Percentiles rank a stretch among this genome's conserved stretches.
phyloP scores from a whole-genome alignment of 2,888 invertebrate genomes.

The Sphaeridia pumilis region DNA sequence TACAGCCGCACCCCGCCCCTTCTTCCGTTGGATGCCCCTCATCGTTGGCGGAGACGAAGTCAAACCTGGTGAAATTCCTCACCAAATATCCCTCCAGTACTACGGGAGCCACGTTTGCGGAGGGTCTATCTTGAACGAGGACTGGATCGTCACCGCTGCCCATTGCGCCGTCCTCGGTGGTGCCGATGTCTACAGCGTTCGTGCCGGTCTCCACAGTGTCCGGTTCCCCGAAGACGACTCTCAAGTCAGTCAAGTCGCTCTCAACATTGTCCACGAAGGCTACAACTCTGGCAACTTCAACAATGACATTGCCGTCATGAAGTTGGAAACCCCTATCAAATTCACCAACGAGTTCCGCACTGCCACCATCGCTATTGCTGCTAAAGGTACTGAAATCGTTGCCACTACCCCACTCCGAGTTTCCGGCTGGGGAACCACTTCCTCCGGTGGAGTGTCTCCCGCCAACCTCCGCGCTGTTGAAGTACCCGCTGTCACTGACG shows the following conservation, averaged over 20 bases:
- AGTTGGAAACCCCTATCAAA: background rate
- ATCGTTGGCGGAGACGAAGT: slow-evolving; percentile 12
- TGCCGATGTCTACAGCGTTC: background rate
- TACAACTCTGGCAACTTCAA: background rate
- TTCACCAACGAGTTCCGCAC: background rate
- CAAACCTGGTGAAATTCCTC: background rate
- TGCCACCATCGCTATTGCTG: background rate
- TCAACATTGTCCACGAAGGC: slow-evolving; percentile 1
- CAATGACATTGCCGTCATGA: slow-evolving; percentile 13
- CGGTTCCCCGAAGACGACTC: slow-evolving; percentile 3
- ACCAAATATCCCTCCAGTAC: slow-evolving; percentile 8
- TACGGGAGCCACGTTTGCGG: slow-evolving; percentile 8
- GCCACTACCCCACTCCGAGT: background rate
- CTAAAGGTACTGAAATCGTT: background rate
- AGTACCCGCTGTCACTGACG: slow-evolving; percentile 4
- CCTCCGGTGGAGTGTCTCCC: slow-evolving; percentile 7
- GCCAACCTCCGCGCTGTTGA: slow-evolving; percentile 1
- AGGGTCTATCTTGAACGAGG: slow-evolving; percentile 8
- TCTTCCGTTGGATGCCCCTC: background rate
- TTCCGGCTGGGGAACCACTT: slow-evolving; percentile 12
- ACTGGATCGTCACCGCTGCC: slow-evolving; percentile 14
- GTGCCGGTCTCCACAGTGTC: slow-evolving; percentile 7
- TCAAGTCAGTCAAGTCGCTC: background rate
- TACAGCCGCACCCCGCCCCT: background rate
- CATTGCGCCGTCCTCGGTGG: slow-evolving; percentile 5